Conservation (phyloP, 1,140 invertebrate genomes). For the Lepidotrigona ventralis region DNA sequence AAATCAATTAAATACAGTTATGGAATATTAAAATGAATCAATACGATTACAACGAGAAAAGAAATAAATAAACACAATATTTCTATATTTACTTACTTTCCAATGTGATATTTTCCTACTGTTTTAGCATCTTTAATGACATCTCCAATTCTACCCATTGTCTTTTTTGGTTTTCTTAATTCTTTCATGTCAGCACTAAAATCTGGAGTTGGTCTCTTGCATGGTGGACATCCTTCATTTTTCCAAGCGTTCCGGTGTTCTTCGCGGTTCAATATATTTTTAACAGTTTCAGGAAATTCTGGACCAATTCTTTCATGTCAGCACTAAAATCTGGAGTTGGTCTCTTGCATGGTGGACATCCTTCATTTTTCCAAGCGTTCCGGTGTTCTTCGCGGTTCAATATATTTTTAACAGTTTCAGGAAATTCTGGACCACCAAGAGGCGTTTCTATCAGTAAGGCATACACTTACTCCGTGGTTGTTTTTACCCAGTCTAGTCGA, state of each 20-base stretch:
- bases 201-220: slow-evolving; percentile 82
- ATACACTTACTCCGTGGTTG: slow-evolving; percentile 87
- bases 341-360: too few species aligned
- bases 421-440: slow-evolving; percentile 92
- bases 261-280: too few species aligned
- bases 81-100: slow-evolving; percentile 83
- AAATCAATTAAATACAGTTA: too few species aligned
- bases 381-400: too few species aligned
- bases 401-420: slow-evolving; percentile 90
- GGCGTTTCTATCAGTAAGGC: slow-evolving; percentile 92
- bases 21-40: too few species aligned
- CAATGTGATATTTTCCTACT: slow-evolving; percentile 87
- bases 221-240: slow-evolving; percentile 95
- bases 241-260: slow-evolving; percentile 99
- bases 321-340: too few species aligned
- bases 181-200: slow-evolving; percentile 74
- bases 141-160: slow-evolving; percentile 85
- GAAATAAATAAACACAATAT: neutral
- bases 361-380: too few species aligned
- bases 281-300: too few species aligned
- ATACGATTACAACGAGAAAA: neutral
- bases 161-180: slow-evolving; percentile 79
- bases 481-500: slow-evolving; percentile 93
- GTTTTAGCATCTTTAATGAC: slow-evolving; percentile 86
- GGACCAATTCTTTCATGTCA: too few species aligned